Evolutionary conservation across 2,888 invertebrate genomes (phyloP).

Genomic region (Drosophila subsilvestris): DNA sequence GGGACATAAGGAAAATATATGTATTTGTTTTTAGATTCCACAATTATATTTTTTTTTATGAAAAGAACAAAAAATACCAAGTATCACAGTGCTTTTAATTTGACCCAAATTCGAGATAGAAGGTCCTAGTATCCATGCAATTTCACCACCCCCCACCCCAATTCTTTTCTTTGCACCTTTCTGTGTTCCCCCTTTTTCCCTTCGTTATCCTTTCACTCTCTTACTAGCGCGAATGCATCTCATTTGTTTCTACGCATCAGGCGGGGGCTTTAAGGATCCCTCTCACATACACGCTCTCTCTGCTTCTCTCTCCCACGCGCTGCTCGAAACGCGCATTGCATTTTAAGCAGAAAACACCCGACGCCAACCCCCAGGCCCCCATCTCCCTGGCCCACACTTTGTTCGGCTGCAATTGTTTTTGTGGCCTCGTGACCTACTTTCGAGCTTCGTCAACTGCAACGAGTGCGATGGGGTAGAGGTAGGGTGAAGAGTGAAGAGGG

Average conservation of each 20-base stretch:
- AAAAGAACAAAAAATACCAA: not conserved
- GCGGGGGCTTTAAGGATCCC: slow-evolving; percentile 31
- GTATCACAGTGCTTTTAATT: not conserved
- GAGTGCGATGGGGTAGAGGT: slow-evolving; percentile 35
- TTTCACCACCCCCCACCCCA: slow-evolving; percentile 12
- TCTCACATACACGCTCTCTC: slow-evolving; percentile 22
- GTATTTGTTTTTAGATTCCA: too few relatives aligned
- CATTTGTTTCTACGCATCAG: slow-evolving; percentile 47
- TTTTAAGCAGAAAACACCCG: slow-evolving; percentile 52
- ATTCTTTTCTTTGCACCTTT: not conserved
- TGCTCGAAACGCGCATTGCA: slow-evolving; percentile 55
- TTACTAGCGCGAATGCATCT: slow-evolving; percentile 36
- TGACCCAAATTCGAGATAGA: slow-evolving; percentile 41
- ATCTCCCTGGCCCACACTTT: slow-evolving; percentile 8
- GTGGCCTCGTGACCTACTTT: slow-evolving; percentile 81
- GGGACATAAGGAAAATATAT: too few relatives aligned
- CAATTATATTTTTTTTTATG: not conserved
- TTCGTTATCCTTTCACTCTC: not conserved
- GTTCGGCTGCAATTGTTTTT: slow-evolving; percentile 72
- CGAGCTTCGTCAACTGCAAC: slow-evolving; percentile 75
- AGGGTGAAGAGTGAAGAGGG: slow-evolving; percentile 1
- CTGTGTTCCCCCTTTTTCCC: not conserved
- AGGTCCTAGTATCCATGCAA: slow-evolving; percentile 34
- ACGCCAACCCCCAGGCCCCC: slow-evolving; percentile 7
- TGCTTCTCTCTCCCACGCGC: slow-evolving; percentile 8